Conservation (phyloP, 2,888 invertebrate genomes). For the Synergus itoensis region DNA sequence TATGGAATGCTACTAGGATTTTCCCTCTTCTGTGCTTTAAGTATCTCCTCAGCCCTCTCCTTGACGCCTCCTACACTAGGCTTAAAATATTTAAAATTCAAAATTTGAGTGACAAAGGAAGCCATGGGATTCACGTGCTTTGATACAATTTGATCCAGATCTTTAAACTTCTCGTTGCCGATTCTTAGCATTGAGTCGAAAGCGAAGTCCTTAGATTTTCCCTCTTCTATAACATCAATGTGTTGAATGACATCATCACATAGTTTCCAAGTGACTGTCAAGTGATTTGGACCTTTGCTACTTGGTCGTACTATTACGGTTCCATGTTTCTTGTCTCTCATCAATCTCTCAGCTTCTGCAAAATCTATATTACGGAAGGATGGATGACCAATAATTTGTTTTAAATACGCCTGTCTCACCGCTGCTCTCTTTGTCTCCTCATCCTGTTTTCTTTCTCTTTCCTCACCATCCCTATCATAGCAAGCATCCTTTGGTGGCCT, state of each 20-base stretch:
- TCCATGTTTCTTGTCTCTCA: slow-evolving; percentile 95
- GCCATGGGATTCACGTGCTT: slow-evolving; percentile 96
- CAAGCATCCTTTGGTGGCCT: slow-evolving; percentile 15
- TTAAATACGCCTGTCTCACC: slow-evolving; percentile 91
- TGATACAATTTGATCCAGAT: slow-evolving; percentile 98
- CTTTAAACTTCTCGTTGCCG: slow-evolving; percentile 95
- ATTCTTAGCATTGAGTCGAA: slow-evolving; percentile 93
- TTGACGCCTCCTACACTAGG: slow-evolving; percentile 87
- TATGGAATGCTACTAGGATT: slow-evolving; percentile 94
- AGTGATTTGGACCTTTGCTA: slow-evolving; percentile 95
- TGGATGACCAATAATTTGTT: slow-evolving; percentile 97
- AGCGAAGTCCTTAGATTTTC: slow-evolving; percentile 97
- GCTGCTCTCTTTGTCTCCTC: slow-evolving; percentile 90
- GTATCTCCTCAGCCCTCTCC: slow-evolving; percentile 91
- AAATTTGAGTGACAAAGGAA: slow-evolving; percentile 91
- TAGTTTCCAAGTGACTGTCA: slow-evolving; percentile 99
- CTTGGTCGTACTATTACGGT: slow-evolving; percentile 97
- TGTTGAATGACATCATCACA: slow-evolving; percentile 95
- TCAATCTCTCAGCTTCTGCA: slow-evolving; percentile 93
- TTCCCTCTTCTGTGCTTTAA: slow-evolving; percentile 93
- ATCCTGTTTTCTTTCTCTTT: slow-evolving; percentile 76
- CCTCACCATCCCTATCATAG: slow-evolving; percentile 22
- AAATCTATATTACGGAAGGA: slow-evolving; percentile 97
- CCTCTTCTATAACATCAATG: slow-evolving; percentile 96
- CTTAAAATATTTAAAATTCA: slow-evolving; percentile 94